Evolutionary conservation across 2,113 vertebrate genomes (phyloP), one percentile per base, ranked within the genome.

Genomic region (Boleophthalmus pectinirostris): DNA sequence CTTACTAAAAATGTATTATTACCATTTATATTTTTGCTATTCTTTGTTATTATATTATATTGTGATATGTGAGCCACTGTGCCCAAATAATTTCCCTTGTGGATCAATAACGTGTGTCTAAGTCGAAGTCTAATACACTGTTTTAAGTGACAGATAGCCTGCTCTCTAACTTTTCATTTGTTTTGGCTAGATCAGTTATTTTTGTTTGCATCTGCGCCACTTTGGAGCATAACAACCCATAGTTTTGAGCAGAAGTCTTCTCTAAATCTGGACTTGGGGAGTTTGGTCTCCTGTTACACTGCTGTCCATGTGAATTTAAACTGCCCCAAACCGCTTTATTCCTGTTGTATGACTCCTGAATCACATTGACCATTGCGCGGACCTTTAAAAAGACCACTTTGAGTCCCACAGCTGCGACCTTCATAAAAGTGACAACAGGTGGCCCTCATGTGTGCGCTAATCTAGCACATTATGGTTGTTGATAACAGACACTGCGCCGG

Each of bases 381-480:
- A 87, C 82, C 80, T 89, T 91, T 91, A 91, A 90, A 93, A 93
- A 92, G 78, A 84, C 87, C 38, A 74, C 87, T 92, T 92, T 93
- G 89, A 90, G 88, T 88, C 83, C 78, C 90, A 87, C 92, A 93
- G 93, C 93, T 93, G 91, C 78, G 89, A 87, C 91, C 90, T 91
- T 91, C 88, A 77, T 91, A 86, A 93, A 92, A 89, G 82, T 77
- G 82, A 84, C 91, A 93, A 93, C 93, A 94, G 93, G 93, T 94
- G 93, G 82, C 73, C 78, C 84, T 80, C 81, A 85, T 84, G 88
- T 84, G 87, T 90, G 89, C 74, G 90, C 91, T 94, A 94, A 94
- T 94, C 93, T 93, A 91, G 89, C 85, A 93, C 92, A 93, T 94
- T 93, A 94, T 91, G 90, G 91, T 88, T 85, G 88, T 85, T 88